Percentiles rank a stretch among this genome's conserved stretches.
Evolutionary conservation across 2,888 invertebrate genomes (phyloP).

Genomic region (Galeruca laticollis): DNA sequence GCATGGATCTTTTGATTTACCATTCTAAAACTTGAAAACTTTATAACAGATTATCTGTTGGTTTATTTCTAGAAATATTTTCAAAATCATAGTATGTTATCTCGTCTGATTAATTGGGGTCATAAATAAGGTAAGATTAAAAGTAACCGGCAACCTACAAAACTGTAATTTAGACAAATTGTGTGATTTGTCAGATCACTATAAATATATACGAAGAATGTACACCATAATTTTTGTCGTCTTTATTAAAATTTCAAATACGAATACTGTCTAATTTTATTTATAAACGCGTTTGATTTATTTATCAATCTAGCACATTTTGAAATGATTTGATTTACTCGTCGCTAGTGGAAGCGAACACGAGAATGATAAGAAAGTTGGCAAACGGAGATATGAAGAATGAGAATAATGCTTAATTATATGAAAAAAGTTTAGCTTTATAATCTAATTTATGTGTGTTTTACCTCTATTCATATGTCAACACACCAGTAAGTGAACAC

Average conservation of each 20-base stretch:
- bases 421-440: no score
- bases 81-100: constrained; percentile 25
- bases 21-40: constrained; percentile 17
- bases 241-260: constrained; percentile 1
- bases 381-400: no score
- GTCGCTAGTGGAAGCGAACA: no score
- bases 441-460: no score
- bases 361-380: no score
- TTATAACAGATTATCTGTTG: constrained; percentile 27
- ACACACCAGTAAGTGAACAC: no score
- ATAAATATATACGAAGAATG: constrained; percentile 21
- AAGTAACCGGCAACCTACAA: constrained; percentile 21
- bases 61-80: constrained; percentile 26
- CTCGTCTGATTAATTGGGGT: constrained; percentile 22
- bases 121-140: constrained; percentile 22
- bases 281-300: background rate
- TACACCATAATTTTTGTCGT: background rate
- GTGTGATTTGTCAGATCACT: constrained; percentile 29
- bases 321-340: no score
- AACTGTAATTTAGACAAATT: constrained; percentile 32
- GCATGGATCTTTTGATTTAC: constrained; percentile 4
- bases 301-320: background rate
- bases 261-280: background rate
- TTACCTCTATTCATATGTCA: no score
- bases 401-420: no score